Base-by-base conservation (phyloP, 2,888 invertebrate genomes). In the Seira musarum region DNA sequence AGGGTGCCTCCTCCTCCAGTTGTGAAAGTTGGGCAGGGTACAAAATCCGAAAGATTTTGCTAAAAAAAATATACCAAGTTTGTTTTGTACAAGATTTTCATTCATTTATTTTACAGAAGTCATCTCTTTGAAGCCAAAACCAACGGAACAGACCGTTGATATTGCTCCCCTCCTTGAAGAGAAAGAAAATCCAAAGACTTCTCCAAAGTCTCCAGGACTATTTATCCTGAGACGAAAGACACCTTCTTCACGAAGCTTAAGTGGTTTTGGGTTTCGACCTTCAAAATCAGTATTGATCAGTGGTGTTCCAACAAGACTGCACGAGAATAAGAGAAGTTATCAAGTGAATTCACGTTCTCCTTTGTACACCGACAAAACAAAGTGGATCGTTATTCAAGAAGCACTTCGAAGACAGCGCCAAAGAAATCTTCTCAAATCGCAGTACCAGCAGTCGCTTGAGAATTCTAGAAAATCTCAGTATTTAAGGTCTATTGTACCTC, bases 21-120 rank as follows among this genome's bases (percentile, higher is more conserved):
- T 49, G 79, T 79, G 49, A 79, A 79, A 79, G 79, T 79, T 53
- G 79, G 79, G 22, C 72, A 68, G 6, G 79, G 79, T 79, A 53
- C 72, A 13, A 8, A 30, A 30, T 30, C 13, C 3, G 2, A 53
- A 8, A 17, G 53, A 17, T 17, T 53, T 53, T 17, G 13, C 2
- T 8, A n/a, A 53, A 8, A 3, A 53, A 53, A 53, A 13, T 53
- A 8, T 17, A 8, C 6, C 53, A n/a, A 8, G 2, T 53, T 53
- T 13, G 13, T n/a, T 53, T n/a, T 3, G 53, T 8, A 40, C 13
- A 40, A 40, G 53, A 53, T 53, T 53, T 53, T 53, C 2, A 53
- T n/a, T 53, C 13, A 40, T 40, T 40, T 8, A 1, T 35, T 10
- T 79, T 67, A 2, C 13, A 79, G 79, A 79, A 17, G 67, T 79